These are phyloP conservation scores for Nothura maculosa DNA, from an alignment of 2,797 vertebrate species.

Conservation along the genomic window DNA sequence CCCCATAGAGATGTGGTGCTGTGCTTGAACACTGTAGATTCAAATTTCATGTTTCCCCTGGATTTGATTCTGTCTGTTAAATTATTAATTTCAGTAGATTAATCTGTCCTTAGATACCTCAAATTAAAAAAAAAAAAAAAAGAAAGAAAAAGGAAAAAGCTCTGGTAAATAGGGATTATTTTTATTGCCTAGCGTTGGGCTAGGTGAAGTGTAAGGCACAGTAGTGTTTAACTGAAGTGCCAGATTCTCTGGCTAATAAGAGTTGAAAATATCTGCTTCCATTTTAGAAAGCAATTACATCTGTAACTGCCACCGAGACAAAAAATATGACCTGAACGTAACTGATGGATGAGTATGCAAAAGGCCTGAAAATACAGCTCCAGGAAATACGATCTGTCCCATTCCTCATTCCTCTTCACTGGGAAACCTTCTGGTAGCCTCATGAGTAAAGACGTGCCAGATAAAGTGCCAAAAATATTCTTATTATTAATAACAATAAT, in stretches of 20 bases:
- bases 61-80: background rate
- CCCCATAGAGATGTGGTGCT: background rate
- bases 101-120: background rate
- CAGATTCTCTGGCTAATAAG: background rate
- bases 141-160: too few species aligned
- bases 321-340: background rate
- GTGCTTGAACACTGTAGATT: background rate
- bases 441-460: background rate
- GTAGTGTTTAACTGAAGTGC: background rate
- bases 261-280: background rate
- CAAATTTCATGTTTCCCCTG: background rate
- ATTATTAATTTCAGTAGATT: background rate
- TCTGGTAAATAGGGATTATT: background rate
- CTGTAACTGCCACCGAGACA: background rate
- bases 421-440: background rate
- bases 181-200: background rate
- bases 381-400: background rate
- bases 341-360: background rate
- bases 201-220: background rate
- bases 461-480: background rate
- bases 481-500: background rate
- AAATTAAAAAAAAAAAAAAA: background rate
- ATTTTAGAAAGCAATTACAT: background rate
- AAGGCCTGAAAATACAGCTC: background rate
- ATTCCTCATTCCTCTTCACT: background rate